Evolutionary conservation across 2,113 vertebrate species (phyloP).

Genomic region (Paracanthobrama guichenoti): DNA sequence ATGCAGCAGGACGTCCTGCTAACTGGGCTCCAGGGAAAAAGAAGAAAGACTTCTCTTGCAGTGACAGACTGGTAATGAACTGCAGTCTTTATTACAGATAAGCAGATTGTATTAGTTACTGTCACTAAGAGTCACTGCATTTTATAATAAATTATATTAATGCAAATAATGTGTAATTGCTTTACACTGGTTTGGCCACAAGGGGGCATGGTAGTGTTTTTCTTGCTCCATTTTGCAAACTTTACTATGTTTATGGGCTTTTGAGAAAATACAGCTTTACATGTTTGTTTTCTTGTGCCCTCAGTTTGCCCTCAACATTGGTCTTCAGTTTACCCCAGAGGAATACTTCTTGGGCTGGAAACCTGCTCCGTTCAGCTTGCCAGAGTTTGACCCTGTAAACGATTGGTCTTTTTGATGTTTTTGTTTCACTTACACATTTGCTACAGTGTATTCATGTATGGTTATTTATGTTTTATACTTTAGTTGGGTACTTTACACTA

Average conservation of each 20-base stretch:
- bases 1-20: conserved; percentile 85
- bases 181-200: background rate
- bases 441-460: no score
- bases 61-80: conserved; percentile 82
- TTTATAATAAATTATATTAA: background rate
- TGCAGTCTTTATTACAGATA: background rate
- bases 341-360: conserved; percentile 89
- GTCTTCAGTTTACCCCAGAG: conserved; percentile 85
- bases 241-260: background rate
- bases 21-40: conserved; percentile 88
- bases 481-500: background rate
- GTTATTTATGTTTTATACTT: no score
- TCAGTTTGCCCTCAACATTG: conserved; percentile 86
- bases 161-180: background rate
- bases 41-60: conserved; percentile 92
- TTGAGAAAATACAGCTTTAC: background rate
- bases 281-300: background rate
- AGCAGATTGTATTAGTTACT: background rate
- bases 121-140: background rate
- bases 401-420: background rate
- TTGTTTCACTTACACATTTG: background rate
- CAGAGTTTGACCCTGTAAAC: conserved; percentile 85
- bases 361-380: conserved; percentile 74
- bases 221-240: background rate
- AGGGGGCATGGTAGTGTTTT: background rate